phyloP scores from a whole-genome alignment of 2,888 invertebrate genomes.

The Xanthia icteritia region DNA sequence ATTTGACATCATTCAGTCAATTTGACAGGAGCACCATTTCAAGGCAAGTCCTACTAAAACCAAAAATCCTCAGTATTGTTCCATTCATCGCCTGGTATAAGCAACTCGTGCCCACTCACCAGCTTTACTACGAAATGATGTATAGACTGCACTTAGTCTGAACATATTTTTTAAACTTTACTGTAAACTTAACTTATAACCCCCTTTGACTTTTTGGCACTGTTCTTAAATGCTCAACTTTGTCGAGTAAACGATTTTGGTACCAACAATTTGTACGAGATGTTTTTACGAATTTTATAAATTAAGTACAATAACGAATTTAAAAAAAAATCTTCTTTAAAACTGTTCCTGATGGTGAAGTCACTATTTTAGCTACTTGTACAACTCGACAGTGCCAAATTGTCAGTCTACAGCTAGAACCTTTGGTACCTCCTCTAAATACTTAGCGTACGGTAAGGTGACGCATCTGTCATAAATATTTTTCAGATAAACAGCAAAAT shows the following conservation, averaged over 20 bases:
- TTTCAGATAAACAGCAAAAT: neutral
- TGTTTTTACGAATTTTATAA: slow-evolving; percentile 23
- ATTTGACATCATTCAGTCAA: neutral
- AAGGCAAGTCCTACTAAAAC: slow-evolving; percentile 15
- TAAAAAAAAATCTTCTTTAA: neutral
- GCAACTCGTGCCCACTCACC: neutral
- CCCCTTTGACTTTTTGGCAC: slow-evolving; percentile 51
- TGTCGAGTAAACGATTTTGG: slow-evolving; percentile 1
- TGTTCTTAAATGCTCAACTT: slow-evolving; percentile 38
- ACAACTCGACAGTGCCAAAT: slow-evolving; percentile 51
- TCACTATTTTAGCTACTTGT: slow-evolving; percentile 37
- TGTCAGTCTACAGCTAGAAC: slow-evolving; percentile 36
- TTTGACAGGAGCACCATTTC: neutral
- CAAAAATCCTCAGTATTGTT: slow-evolving; percentile 33
- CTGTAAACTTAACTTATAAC: slow-evolving; percentile 58
- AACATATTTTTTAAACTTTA: slow-evolving; percentile 76
- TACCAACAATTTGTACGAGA: slow-evolving; percentile 7
- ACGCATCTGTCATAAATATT: slow-evolving; percentile 32
- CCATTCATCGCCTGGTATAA: slow-evolving; percentile 21
- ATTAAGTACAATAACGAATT: slow-evolving; percentile 6
- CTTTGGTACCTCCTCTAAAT: slow-evolving; percentile 21
- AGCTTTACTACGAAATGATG: slow-evolving; percentile 32
- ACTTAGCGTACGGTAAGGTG: slow-evolving; percentile 4
- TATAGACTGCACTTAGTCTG: slow-evolving; percentile 76
- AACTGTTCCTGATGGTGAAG: slow-evolving; percentile 10